Base-by-base conservation (phyloP, 2,888 invertebrate genomes). In the Steinernema hermaphroditum region DNA sequence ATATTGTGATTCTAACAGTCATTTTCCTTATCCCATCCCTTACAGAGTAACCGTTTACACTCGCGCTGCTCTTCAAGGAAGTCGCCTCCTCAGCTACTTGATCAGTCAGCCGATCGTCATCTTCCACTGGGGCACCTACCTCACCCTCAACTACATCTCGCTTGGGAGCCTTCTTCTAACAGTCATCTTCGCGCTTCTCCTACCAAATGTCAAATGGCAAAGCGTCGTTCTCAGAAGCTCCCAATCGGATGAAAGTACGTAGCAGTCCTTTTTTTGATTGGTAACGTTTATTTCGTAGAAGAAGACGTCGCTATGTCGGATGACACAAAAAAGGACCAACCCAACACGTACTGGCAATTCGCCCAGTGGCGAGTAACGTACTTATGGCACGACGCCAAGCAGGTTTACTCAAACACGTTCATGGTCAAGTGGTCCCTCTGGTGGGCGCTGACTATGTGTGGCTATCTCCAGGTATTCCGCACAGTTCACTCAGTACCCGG, bases 121-220 rank as follows among this genome's bases (percentile, higher is more conserved):
- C 32, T 91, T 90, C 68, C 84, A 81, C 8, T 76, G 91, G 27
- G 90, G 93, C 90, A 89, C 91, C 87, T 92, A 92, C 82, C 89
- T 91, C 71, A 90, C 92, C 27, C 89, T 95, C 34, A 93, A 93
- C 88, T 94, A 92, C 84, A 91, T 94, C 74, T 92, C 93, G 0
- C 88, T 94, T 75, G 87, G 89, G 87, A 92, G 79, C 24, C 76
- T 84, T 68, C 72, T 68, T 0, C 37, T 80, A 8, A 80, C 81
- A 0, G 46, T 81, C 2, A 19, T 75, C 22, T 70, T 80, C 12
- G 77, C 82, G 0, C 27, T 81, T 0, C 62, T 81, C 4, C 75
- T 84, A 2, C 84, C 84, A 0, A 70, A 71, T 37, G 80, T 84
- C 0, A 69, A 72, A 1, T 84, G 84, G 84, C 54, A 71, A 22